Evolutionary conservation across 2,797 vertebrate species (phyloP), one percentile per base, ranked within the genome.

Genomic region (Limosa lapponica): DNA sequence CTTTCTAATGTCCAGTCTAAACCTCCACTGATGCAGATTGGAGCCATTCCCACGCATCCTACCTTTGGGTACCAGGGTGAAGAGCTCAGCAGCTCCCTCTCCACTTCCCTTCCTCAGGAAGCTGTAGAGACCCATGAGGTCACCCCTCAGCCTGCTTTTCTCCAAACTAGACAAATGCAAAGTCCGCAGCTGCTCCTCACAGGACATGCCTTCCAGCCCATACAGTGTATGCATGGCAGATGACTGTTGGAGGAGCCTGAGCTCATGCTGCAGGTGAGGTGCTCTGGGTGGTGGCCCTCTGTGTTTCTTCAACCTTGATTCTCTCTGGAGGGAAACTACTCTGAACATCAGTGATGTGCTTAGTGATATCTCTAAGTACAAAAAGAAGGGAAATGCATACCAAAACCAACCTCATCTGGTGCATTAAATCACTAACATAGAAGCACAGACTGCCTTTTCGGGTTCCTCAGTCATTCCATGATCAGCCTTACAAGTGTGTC

Each of bases 221-320:
- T 11, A 46, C 11, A 13, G 22, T 18, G 11, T 10, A 5, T 36
- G 13, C 8, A 4, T 20, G 30, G 18, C 25, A 72, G 32, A 37
- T 65, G 71, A 13, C 46, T 61, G 55, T 22, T 82, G 58, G 20
- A 64, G 37, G 19, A 82, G 23, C 34, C 49, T 12, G 37, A 44
- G 49, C 27, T 66, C 54, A 28, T 0, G 0, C 20, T 59, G 52
- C 34, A 20, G 11, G 5, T 46, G 41, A 82, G 17, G 16, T 79
- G 52, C 6, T 57, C 48, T 37, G 32, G 28, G 14, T 39, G 43
- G 7, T 57, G 41, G 25, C 34, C 25, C 39, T 71, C 27, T 59
- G 27, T 58, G 13, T 59, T 65, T 67, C 41, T 80, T 43, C 30
- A 66, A 3, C 18, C 16, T 43, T 54, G 34, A 30, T 69, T 54